phyloP scores from a whole-genome alignment of 1,140 invertebrate genomes.

The Drosophila malerkotliana region DNA sequence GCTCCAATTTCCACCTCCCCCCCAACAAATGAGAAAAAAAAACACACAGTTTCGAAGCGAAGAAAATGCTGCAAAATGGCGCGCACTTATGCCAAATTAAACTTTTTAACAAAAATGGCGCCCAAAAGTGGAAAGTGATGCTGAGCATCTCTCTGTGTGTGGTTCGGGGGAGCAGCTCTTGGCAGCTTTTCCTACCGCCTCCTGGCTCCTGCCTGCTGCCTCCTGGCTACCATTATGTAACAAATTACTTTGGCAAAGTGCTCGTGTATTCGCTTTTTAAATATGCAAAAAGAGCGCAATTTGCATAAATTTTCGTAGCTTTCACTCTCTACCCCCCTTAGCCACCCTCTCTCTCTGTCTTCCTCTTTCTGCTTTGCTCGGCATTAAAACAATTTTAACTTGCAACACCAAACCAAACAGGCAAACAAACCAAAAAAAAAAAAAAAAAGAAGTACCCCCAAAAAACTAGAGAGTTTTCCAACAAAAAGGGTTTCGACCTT shows the following conservation, averaged over 20 bases:
- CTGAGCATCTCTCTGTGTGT: slow-evolving; percentile 33
- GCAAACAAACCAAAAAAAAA: no score
- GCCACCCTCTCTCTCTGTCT: slow-evolving; percentile 12
- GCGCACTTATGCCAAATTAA: slow-evolving; percentile 77
- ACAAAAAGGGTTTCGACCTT: background rate
- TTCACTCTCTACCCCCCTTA: no score
- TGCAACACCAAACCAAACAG: slow-evolving; percentile 73
- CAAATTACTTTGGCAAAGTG: slow-evolving; percentile 83
- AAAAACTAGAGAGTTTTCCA: slow-evolving; percentile 6
- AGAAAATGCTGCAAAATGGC: slow-evolving; percentile 67
- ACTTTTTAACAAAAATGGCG: slow-evolving; percentile 69
- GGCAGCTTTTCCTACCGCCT: slow-evolving; percentile 1
- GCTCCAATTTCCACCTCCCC: background rate
- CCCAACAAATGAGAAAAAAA: slow-evolving; percentile 1
- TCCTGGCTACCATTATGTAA: slow-evolving; percentile 74
- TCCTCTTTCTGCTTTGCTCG: slow-evolving; percentile 56
- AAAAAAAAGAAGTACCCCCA: slow-evolving; percentile 21
- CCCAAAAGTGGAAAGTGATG: slow-evolving; percentile 56
- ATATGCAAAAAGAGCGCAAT: slow-evolving; percentile 84
- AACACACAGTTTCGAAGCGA: slow-evolving; percentile 14
- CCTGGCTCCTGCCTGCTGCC: slow-evolving; percentile 6
- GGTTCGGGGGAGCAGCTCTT: background rate
- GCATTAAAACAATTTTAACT: slow-evolving; percentile 84
- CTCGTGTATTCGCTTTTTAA: slow-evolving; percentile 84
- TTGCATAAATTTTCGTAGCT: slow-evolving; percentile 79